phyloP scores from a whole-genome alignment of 2,797 vertebrate species.

The Mionectes olivaceus region DNA sequence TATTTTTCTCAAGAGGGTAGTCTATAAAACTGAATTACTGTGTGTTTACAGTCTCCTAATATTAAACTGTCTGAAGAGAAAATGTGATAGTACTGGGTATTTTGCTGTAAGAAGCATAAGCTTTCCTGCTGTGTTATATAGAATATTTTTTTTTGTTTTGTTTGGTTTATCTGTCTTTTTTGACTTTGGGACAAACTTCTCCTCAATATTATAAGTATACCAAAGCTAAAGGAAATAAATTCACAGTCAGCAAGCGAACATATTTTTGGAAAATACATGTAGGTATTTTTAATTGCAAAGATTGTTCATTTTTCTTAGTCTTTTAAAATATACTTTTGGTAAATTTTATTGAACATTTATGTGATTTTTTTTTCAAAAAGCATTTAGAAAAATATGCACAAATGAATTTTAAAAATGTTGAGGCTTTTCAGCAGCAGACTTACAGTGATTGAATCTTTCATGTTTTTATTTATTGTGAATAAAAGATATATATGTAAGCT shows the following conservation, averaged over 20 bases:
- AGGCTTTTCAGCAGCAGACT: not conserved
- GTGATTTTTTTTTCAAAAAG: not conserved
- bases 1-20: not conserved
- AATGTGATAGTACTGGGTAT: not conserved
- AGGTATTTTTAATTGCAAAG: not conserved
- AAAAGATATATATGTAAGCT: not conserved
- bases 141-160: not conserved
- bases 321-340: not conserved
- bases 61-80: slow-evolving; percentile 20
- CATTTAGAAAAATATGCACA: not conserved
- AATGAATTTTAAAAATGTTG: not conserved
- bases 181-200: not conserved
- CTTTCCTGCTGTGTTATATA: not conserved
- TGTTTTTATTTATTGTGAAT: not conserved
- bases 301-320: not conserved
- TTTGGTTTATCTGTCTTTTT: not conserved
- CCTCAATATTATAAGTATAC: not conserved
- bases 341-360: not conserved
- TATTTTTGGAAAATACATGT: not conserved
- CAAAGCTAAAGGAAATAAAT: not conserved
- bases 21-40: slow-evolving; percentile 25
- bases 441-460: not conserved
- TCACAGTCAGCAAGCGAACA: not conserved
- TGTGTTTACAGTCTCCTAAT: not conserved
- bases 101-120: not conserved